Conservation (phyloP, 2,888 invertebrate genomes). For the Isoperla grammatica region DNA sequence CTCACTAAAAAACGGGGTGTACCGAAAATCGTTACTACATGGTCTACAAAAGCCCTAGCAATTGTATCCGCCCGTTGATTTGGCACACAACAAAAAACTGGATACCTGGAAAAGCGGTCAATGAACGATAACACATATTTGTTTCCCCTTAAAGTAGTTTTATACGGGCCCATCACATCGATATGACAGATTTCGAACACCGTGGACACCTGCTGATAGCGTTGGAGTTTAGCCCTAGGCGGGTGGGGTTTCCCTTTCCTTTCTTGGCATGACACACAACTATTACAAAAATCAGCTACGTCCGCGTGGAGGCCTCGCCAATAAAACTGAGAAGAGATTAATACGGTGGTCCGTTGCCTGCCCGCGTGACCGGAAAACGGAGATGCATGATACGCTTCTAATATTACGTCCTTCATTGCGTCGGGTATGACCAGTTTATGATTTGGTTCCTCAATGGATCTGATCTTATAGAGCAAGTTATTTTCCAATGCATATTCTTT, state of each 20-base stretch:
- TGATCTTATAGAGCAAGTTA: no score
- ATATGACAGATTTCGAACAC: conserved; percentile 12
- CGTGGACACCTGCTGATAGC: background rate
- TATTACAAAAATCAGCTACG: no score
- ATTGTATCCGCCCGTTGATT: background rate
- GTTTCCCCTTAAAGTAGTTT: background rate
- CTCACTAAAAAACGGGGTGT: background rate
- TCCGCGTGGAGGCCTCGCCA: no score
- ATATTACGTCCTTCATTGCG: no score
- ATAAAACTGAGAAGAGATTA: no score
- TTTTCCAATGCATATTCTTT: no score
- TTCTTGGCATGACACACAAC: no score
- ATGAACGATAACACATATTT: background rate
- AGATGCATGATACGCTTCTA: no score
- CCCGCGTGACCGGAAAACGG: no score
- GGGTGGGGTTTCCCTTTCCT: conserved; percentile 15
- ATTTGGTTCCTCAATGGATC: no score
- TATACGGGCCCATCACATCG: conserved; percentile 1
- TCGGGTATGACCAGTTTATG: no score
- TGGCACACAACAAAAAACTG: background rate
- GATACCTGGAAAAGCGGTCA: background rate
- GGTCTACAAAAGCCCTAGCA: background rate
- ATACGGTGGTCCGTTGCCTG: no score
- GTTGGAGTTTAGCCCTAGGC: conserved; percentile 16
- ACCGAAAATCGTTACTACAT: background rate